Percentiles rank a stretch among this genome's conserved stretches.
Evolutionary conservation across 2,113 vertebrate species (phyloP).

Genomic region (Columbina picui): DNA sequence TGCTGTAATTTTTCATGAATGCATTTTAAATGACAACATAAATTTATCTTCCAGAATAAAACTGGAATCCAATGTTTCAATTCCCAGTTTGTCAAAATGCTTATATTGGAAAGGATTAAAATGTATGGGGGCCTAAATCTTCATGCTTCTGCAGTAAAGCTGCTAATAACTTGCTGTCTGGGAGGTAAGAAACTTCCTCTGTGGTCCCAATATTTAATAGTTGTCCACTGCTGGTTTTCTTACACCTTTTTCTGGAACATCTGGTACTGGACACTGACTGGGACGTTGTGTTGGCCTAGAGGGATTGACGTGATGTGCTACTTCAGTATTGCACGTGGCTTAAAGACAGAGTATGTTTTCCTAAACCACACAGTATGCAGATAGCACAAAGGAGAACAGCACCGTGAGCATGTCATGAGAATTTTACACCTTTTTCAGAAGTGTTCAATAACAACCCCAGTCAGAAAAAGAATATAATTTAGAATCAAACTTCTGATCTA

Average conservation of each 20-base stretch:
- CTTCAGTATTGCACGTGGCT: neutral
- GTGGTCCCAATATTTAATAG: neutral
- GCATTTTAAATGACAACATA: neutral
- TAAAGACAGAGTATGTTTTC: neutral
- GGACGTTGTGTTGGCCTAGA: neutral
- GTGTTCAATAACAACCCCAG: fast-evolving
- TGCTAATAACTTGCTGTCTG: neutral
- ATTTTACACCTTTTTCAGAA: neutral
- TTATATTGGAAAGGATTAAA: neutral
- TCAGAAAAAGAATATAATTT: neutral
- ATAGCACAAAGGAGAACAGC: neutral
- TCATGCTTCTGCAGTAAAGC: neutral
- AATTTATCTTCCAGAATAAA: neutral
- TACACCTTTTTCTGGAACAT: neutral
- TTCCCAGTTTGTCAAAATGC: neutral
- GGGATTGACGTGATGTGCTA: neutral
- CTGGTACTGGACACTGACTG: neutral
- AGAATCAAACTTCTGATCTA: neutral
- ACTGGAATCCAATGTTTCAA: neutral
- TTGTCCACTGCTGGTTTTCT: neutral
- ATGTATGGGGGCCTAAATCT: neutral
- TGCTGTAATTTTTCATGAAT: neutral
- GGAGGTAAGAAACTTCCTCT: neutral
- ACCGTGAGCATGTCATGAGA: neutral
- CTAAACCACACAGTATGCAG: neutral